Evolutionary conservation across 2,113 vertebrate species (phyloP).

Genomic region (Cynopterus brachyotis): DNA sequence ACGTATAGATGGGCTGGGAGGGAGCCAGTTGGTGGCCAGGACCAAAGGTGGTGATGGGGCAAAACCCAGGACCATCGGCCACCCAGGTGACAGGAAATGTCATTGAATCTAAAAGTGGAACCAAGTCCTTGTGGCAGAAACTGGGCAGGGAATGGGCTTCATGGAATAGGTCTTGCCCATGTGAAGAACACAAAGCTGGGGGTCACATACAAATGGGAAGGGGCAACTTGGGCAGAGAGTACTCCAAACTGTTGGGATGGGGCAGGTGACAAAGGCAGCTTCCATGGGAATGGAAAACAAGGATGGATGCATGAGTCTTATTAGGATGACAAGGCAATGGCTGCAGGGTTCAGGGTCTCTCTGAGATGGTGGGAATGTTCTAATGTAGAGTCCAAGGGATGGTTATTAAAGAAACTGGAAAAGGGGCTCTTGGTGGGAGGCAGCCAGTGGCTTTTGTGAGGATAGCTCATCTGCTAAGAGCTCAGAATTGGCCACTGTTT

Average conservation of each 20-base stretch:
- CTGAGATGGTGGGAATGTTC: neutral
- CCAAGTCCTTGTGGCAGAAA: neutral
- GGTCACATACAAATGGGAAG: neutral
- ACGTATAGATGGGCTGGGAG: neutral
- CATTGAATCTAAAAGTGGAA: neutral
- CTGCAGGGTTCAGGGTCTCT: neutral
- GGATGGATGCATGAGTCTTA: neutral
- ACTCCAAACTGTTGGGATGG: neutral
- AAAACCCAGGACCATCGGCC: neutral
- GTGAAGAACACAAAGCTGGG: neutral
- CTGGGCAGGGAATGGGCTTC: neutral
- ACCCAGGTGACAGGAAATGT: neutral
- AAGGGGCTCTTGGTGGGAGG: neutral
- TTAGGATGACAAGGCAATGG: neutral
- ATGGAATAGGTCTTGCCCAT: neutral
- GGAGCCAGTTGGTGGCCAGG: neutral
- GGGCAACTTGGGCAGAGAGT: neutral
- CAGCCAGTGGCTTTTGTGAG: neutral
- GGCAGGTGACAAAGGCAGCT: neutral
- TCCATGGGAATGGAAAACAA: neutral
- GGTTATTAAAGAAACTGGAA: neutral
- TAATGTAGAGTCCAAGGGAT: neutral
- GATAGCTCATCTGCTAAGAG: neutral
- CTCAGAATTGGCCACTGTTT: neutral
- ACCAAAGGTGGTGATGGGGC: neutral